A percentile compares a stretch with the other conserved stretches of the same genome.
phyloP scores from a whole-genome alignment of 2,113 vertebrate genomes.

The Petaurus breviceps region DNA sequence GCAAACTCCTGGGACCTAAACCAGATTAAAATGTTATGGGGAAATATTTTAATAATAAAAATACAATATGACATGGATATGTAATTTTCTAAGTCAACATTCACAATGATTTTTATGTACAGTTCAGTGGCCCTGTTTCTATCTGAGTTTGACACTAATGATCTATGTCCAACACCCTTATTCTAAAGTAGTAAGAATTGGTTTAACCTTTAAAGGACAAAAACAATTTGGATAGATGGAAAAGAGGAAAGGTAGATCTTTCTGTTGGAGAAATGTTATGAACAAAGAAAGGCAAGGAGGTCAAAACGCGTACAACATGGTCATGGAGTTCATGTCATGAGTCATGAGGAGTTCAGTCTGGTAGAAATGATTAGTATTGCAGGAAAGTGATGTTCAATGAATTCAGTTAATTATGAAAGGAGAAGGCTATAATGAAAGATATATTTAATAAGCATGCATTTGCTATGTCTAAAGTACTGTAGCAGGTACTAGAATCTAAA shows the following conservation, averaged over 20 bases:
- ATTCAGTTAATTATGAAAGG: neutral
- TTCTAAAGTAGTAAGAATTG: neutral
- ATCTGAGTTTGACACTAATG: no score
- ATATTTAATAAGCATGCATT: neutral
- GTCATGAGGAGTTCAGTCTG: neutral
- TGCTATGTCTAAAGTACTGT: neutral
- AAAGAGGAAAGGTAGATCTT: neutral
- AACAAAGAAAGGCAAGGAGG: neutral
- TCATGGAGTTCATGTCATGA: no score
- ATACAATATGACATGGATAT: no score
- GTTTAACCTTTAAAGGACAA: neutral
- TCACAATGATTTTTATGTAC: no score
- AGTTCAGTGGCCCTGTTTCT: no score
- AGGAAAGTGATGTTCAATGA: slow-evolving; percentile 18
- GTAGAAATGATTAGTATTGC: neutral
- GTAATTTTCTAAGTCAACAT: no score
- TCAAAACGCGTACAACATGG: neutral
- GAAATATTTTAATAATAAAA: no score
- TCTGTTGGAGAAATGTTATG: neutral
- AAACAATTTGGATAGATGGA: neutral
- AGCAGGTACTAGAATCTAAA: no score
- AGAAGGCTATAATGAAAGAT: neutral
- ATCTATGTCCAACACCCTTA: neutral
- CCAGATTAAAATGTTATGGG: no score
- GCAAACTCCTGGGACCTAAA: no score